These are phyloP conservation scores for Euplagia quadripunctaria DNA, from an alignment of 2,888 invertebrate species.

Conservation along the genomic window DNA sequence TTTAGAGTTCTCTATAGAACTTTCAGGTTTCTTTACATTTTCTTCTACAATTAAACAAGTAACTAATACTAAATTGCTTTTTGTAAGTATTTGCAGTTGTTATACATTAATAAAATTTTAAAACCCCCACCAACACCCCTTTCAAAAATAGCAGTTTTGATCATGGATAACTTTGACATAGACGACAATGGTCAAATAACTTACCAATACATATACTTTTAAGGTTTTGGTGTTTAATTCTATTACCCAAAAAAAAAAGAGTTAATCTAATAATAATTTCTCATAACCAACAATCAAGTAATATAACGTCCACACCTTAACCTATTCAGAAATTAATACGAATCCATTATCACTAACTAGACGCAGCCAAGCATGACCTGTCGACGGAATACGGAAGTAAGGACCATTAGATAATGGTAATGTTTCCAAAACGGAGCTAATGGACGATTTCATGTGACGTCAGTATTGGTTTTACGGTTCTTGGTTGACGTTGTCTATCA, in stretches of 20 bases:
- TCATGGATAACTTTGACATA: no score
- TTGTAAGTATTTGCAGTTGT: no score
- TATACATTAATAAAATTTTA: no score
- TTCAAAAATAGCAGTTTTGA: no score
- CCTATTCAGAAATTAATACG: conserved; percentile 44
- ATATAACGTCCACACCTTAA: conserved; percentile 28
- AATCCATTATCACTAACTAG: conserved; percentile 44
- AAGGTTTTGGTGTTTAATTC: no score
- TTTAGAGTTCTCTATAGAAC: no score
- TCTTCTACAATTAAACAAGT: no score
- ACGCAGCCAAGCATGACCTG: conserved; percentile 26
- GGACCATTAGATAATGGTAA: conserved; percentile 52
- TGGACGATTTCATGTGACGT: conserved; percentile 32
- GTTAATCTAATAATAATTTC: background rate
- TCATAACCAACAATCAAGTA: background rate
- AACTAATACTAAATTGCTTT: no score
- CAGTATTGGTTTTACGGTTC: conserved; percentile 9
- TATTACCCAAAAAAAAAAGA: background rate
- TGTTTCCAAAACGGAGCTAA: conserved; percentile 36
- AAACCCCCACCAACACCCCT: no score
- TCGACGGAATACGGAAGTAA: conserved; percentile 43
- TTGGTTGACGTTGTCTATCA: background rate
- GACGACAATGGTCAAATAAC: no score
- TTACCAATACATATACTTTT: no score
- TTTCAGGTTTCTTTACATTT: no score